Evolutionary conservation across 2,797 vertebrate species (phyloP).

Genomic region (Trematomus bernacchii): DNA sequence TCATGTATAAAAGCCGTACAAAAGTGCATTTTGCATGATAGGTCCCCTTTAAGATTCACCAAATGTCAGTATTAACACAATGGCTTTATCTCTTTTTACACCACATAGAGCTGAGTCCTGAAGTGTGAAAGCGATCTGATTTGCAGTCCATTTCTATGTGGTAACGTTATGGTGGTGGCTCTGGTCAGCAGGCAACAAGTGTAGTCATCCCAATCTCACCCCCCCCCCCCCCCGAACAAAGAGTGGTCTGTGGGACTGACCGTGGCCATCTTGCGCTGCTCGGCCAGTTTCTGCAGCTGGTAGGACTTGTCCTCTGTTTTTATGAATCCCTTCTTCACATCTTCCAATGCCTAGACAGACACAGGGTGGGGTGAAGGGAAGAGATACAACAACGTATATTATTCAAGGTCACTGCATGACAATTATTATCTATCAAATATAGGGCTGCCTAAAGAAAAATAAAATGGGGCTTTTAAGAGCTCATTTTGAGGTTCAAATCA

Average conservation of each 20-base stretch:
- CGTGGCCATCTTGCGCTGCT: constrained; percentile 98
- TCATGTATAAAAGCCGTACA: too few relatives aligned
- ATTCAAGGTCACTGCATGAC: constrained; percentile 14
- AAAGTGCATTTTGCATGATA: too few relatives aligned
- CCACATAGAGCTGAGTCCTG: constrained; percentile 14
- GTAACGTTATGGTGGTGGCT: constrained; percentile 63
- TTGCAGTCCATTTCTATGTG: constrained; percentile 51
- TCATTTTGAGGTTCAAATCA: not conserved
- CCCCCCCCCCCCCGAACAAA: constrained; percentile 70
- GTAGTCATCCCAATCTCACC: constrained; percentile 43
- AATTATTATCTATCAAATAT: constrained; percentile 16
- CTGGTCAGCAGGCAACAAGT: constrained; percentile 59
- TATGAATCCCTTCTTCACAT: constrained; percentile 97
- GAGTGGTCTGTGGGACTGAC: constrained; percentile 86
- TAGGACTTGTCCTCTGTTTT: constrained; percentile 98
- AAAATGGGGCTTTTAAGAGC: not conserved
- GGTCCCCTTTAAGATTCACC: too few relatives aligned
- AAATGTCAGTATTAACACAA: constrained; percentile 16
- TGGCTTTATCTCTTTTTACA: constrained; percentile 22
- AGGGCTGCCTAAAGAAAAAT: not conserved
- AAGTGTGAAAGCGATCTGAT: constrained; percentile 28
- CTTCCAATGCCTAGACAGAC: constrained; percentile 87
- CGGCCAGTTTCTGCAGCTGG: constrained; percentile 97
- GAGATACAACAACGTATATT: constrained; percentile 50
- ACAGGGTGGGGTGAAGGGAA: constrained; percentile 10